Base-by-base conservation (phyloP, 2,113 vertebrate species). In the Cercocebus atys region DNA sequence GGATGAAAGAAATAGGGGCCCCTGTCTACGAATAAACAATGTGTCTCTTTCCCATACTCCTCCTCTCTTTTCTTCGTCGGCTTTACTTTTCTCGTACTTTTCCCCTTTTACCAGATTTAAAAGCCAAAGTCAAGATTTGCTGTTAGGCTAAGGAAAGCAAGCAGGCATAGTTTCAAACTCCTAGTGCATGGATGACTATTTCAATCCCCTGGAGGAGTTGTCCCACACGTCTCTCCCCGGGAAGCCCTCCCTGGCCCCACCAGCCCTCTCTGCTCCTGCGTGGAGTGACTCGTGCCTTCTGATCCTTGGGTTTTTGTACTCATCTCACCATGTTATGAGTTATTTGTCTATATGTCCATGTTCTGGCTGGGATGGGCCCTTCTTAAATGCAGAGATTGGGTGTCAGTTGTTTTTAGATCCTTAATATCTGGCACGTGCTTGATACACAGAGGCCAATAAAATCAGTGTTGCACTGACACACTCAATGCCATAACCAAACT, bases 11-110 rank as follows among this genome's bases (percentile, higher is more conserved):
- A 10, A 52, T 8, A 11, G 78, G 81, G n/a, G 23, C 35, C n/a
- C 12, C 76, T 32, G 40, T 32, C 30, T 35, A 18, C n/a, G 17
- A 6, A 22, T 13, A 20, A n/a, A 78, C 38, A 35, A 0, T 0
- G 0, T 5, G 40, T 20, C 4, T 27, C 16, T 11, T 18, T 16
- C 47, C 1, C 57, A 0, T 0, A 11, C n/a, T 27, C 20, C 83
- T 52, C 4, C 20, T 11, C 27, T 11, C 5, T 55, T 30, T 38
- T 23, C 40, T 3, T 40, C 59, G 61, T 38, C 32, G 0, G 13
- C 9, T 20, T 45, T 23, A 23, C 6, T 2, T 18, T 52, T 72
- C 89, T 40, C 5, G 17, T 14, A 1, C 25, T 57, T 38, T 43
- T 12, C 83, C 16, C 2, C 3, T 25, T 68, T n/a, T 16, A 32